Conservation (phyloP, 2,113 vertebrate species). For the Ailurus styani region DNA sequence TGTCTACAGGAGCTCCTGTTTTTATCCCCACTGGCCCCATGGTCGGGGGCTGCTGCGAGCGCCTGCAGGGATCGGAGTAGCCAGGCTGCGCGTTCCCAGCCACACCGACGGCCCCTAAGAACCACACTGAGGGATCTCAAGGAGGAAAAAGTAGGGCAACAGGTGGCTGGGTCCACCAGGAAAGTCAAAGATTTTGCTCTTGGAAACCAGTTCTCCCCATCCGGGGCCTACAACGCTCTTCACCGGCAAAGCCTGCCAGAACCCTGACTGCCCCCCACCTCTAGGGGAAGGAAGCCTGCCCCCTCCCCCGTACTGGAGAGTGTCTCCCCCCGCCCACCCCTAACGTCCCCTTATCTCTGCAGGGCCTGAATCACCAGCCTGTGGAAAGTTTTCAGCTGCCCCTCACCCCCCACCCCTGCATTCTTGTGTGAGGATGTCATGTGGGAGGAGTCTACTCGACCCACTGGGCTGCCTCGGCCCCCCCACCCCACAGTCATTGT, state of each 20-base stretch:
- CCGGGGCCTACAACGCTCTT: not conserved
- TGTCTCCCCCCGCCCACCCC: not conserved
- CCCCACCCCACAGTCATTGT: constrained; percentile 36
- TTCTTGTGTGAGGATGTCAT: constrained; percentile 73
- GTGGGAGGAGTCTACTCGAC: constrained; percentile 40
- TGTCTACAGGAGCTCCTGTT: fast-evolving
- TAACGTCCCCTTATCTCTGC: constrained; percentile 57
- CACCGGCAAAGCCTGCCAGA: constrained; percentile 20
- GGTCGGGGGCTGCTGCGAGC: not conserved
- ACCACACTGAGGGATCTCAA: not conserved
- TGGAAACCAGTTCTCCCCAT: not conserved
- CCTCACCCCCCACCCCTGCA: constrained; percentile 59
- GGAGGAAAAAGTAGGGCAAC: not conserved
- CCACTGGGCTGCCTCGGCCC: not conserved
- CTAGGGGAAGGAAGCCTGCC: not conserved
- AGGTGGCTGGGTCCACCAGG: not conserved
- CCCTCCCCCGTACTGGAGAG: not conserved
- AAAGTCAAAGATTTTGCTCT: not conserved
- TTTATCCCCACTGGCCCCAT: fast-evolving
- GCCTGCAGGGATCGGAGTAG: not conserved
- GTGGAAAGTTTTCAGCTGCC: constrained; percentile 71
- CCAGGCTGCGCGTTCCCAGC: not conserved
- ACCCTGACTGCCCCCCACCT: not conserved
- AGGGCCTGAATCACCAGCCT: constrained; percentile 45
- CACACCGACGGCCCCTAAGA: not conserved